Evolutionary conservation across 2,797 vertebrate genomes (phyloP).

Genomic region (Limnodromus scolopaceus): DNA sequence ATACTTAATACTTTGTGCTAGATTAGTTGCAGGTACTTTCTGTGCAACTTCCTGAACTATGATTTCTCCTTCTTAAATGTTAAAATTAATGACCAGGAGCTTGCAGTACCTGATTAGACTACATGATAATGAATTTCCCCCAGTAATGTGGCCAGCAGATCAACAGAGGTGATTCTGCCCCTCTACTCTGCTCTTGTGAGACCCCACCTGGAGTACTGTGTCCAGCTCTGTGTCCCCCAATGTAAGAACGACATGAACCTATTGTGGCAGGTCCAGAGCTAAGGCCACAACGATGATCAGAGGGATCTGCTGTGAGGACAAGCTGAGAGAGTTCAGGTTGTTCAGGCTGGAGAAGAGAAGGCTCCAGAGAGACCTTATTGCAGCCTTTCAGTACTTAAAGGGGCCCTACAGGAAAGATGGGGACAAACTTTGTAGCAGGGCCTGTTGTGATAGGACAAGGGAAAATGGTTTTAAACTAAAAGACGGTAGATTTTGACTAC

Average conservation of each 20-base stretch:
- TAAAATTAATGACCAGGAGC: background rate
- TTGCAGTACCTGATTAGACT: background rate
- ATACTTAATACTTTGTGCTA: background rate
- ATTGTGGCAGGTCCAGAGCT: background rate
- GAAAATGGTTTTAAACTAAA: background rate
- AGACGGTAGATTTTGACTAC: background rate
- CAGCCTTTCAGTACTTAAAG: background rate
- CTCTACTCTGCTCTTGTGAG: background rate
- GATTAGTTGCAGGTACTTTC: background rate
- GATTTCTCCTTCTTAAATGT: background rate
- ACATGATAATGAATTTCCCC: slow-evolving; percentile 17
- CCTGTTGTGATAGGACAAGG: background rate
- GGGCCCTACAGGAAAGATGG: background rate
- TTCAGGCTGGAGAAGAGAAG: background rate
- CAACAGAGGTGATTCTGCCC: background rate
- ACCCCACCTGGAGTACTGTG: background rate
- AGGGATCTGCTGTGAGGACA: background rate
- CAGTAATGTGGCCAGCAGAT: background rate
- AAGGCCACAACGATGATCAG: background rate
- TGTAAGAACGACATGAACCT: no score
- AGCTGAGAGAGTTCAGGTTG: background rate
- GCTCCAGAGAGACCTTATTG: background rate
- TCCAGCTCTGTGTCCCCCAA: background rate
- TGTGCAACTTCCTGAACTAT: background rate
- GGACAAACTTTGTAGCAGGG: background rate